phyloP scores from a whole-genome alignment of 2,113 vertebrate genomes.

The Phyllostomus hastatus region DNA sequence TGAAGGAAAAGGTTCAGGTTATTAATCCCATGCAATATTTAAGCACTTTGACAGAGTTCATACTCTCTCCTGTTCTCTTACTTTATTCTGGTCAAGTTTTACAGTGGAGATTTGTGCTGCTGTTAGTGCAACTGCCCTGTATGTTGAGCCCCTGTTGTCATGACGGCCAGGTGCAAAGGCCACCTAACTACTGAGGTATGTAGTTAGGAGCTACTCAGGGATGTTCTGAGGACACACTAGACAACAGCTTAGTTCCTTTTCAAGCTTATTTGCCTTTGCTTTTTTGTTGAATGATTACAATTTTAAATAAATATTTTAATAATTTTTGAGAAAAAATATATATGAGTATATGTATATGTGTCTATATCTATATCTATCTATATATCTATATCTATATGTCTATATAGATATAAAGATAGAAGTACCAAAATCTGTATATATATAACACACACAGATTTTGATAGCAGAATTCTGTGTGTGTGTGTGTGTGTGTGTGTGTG shows the following conservation, averaged over 20 bases:
- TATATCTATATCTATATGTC: too few species aligned
- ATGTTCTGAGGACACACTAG: slow-evolving; percentile 79
- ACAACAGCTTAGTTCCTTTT: slow-evolving; percentile 81
- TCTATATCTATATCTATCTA: too few species aligned
- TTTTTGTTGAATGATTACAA: slow-evolving; percentile 84
- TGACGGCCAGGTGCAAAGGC: slow-evolving; percentile 82
- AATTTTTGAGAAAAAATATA: slow-evolving; percentile 76
- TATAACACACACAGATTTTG: too few species aligned
- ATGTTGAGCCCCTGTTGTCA: slow-evolving; percentile 81
- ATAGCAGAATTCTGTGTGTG: too few species aligned
- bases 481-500: too few species aligned
- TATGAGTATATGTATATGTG: neutral
- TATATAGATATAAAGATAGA: too few species aligned
- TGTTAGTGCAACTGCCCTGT: slow-evolving; percentile 83
- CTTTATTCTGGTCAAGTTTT: slow-evolving; percentile 78
- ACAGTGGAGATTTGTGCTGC: slow-evolving; percentile 76
- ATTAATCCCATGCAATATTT: slow-evolving; percentile 80
- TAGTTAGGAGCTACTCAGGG: neutral
- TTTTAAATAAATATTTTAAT: slow-evolving; percentile 83
- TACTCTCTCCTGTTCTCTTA: slow-evolving; percentile 75
- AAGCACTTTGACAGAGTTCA: slow-evolving; percentile 78
- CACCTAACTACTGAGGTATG: slow-evolving; percentile 80
- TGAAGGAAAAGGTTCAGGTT: slow-evolving; percentile 76
- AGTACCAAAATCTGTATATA: too few species aligned
- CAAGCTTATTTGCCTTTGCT: slow-evolving; percentile 83